These are phyloP conservation scores for Melipona bicolor DNA, from an alignment of 2,888 invertebrate species.

Conservation along the genomic window DNA sequence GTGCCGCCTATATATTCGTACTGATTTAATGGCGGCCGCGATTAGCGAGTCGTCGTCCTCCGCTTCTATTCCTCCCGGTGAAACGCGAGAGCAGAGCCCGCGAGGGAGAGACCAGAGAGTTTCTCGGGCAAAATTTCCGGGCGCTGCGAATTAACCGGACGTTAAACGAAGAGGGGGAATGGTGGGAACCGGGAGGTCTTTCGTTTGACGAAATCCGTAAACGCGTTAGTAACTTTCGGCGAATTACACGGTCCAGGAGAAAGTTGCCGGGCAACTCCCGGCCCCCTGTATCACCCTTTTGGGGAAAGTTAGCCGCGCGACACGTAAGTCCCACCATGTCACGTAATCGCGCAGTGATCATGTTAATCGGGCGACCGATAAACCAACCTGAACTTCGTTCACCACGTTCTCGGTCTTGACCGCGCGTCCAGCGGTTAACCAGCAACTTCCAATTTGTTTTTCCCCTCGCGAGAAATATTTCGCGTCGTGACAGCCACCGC, in stretches of 20 bases:
- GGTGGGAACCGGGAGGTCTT: constrained; percentile 26
- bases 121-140: constrained; percentile 23
- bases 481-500: no score
- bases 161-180: constrained; percentile 40
- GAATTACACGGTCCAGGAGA: constrained; percentile 62
- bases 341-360: constrained; percentile 75
- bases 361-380: constrained; percentile 71
- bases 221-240: constrained; percentile 61
- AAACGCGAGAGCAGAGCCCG: neutral
- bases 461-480: no score
- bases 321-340: constrained; percentile 58
- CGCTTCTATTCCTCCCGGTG: neutral
- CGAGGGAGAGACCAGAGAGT: neutral
- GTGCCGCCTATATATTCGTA: neutral
- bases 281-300: constrained; percentile 38
- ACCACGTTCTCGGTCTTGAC: constrained; percentile 23
- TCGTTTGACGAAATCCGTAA: constrained; percentile 62
- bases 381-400: constrained; percentile 46
- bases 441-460: neutral
- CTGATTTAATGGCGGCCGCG: neutral
- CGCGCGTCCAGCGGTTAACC: constrained; percentile 7
- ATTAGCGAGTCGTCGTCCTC: neutral
- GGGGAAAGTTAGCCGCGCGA: constrained; percentile 57
- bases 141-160: constrained; percentile 51
- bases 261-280: constrained; percentile 50